Percentiles rank a stretch among this genome's conserved stretches.
Evolutionary conservation across 2,113 vertebrate genomes (phyloP).

Genomic region (Cyprinus carpio): DNA sequence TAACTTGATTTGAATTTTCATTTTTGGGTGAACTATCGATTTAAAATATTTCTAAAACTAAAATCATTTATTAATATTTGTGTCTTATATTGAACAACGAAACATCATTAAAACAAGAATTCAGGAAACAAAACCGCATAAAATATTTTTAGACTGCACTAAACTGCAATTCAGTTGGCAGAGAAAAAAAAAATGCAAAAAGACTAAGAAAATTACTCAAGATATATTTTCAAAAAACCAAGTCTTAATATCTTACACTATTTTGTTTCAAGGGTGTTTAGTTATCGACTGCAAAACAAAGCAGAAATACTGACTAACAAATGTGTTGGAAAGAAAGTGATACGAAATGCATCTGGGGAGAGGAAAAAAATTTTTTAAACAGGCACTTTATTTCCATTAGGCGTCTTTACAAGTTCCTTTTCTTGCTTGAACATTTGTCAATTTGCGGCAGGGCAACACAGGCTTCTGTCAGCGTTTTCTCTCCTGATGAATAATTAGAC

Average conservation of each 20-base stretch:
- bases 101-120: neutral
- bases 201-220: neutral
- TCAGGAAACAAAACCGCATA: neutral
- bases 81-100: neutral
- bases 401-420: slow-evolving; percentile 46
- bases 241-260: neutral
- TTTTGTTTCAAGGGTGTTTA: neutral
- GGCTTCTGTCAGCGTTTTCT: slow-evolving; percentile 44
- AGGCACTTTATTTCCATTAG: slow-evolving; percentile 53
- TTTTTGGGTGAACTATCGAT: too few species aligned
- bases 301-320: neutral
- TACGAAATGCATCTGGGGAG: slow-evolving; percentile 23
- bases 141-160: neutral
- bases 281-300: neutral
- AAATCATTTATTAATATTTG: neutral
- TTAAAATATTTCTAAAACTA: neutral
- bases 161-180: neutral
- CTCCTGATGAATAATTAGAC: slow-evolving; percentile 53
- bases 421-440: slow-evolving; percentile 45
- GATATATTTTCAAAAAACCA: neutral
- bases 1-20: too few species aligned
- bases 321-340: neutral
- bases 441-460: slow-evolving; percentile 4
- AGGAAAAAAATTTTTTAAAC: slow-evolving; percentile 29
- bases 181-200: neutral